Percentiles rank a stretch among this genome's conserved stretches.
Conservation (phyloP, 2,113 vertebrate genomes). For the Aptenodytes forsteri region DNA sequence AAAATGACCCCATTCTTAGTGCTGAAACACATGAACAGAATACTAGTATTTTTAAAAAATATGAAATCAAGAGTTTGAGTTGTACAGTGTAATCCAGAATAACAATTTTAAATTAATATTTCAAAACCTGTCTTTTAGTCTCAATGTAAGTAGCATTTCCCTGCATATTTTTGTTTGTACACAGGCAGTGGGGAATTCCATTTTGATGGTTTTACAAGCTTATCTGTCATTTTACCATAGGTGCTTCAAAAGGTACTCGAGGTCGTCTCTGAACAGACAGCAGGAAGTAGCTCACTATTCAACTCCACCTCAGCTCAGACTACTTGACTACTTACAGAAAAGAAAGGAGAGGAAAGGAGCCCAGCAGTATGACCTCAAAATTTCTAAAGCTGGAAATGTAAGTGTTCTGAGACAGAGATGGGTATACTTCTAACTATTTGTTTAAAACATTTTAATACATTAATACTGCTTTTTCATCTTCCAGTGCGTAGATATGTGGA, state of each 20-base stretch:
- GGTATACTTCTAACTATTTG: neutral
- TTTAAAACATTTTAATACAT: neutral
- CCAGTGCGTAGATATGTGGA: constrained; percentile 98
- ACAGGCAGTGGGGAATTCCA: neutral
- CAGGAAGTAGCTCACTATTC: constrained; percentile 90
- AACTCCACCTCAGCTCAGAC: constrained; percentile 88
- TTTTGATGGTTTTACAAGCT: neutral
- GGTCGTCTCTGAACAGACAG: constrained; percentile 91
- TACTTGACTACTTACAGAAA: constrained; percentile 95
- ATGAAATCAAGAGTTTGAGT: neutral
- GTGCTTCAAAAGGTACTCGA: constrained; percentile 93
- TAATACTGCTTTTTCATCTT: constrained; percentile 24
- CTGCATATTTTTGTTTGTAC: neutral
- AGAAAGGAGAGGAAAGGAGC: constrained; percentile 91
- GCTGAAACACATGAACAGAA: neutral
- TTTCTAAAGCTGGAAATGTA: constrained; percentile 97
- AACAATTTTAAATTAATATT: neutral
- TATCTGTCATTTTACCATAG: constrained; percentile 65
- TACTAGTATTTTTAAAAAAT: neutral
- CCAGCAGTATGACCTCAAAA: constrained; percentile 94
- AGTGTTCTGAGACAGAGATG: constrained; percentile 24
- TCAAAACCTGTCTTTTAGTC: neutral
- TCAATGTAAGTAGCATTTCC: neutral
- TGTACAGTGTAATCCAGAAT: neutral
- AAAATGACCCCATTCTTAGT: neutral